Evolutionary conservation across 2,113 vertebrate genomes (phyloP), one percentile per base, ranked within the genome.

Genomic region (Eublepharis macularius): DNA sequence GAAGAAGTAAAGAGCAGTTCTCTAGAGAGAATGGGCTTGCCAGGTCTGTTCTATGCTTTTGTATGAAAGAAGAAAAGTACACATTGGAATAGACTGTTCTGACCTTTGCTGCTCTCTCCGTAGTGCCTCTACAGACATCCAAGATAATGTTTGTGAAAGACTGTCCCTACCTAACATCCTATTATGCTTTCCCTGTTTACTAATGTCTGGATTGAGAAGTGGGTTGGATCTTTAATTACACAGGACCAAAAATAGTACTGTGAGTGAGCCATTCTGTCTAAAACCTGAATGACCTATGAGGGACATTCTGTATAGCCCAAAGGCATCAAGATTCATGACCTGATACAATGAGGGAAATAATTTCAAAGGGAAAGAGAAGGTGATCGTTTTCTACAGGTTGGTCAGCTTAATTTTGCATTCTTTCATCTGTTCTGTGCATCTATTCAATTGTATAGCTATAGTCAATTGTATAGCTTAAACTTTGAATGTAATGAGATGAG

Each of bases 21-120:
- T 72, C 86, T n/a, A 63, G 86, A 87, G 65, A 85, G n/a, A 87
- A 29, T 65, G 36, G 17, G 51, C 41, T 65, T 87, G 32, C 80
- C 14, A 72, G 66, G 74, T 72, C 75, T 82, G 11, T 39, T 87
- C 80, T 87, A 65, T 82, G 49, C 65, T 41, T 76, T 8, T 1
- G 47, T 32, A 87, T 43, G 63, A 82, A 60, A 74, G 69, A 73
- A 85, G 83, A 74, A 74, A 75, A 24, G 57, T 49, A 82, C 74
- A 82, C 26, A 72, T 41, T 78, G 54, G 41, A 87, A 87, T 72
- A n/a, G 75, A 82, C 65, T 87, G n/a, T 72, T 78, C 26, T 87
- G 86, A 87, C 74, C 86, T 73, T 87, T 77, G 86, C 51, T 21
- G 65, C 24, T 77, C 74, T 49, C 39, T 78, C 34, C 24, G 65